These are phyloP conservation scores for Drosophila pandora DNA, from an alignment of 1,140 invertebrate genomes.

Conservation along the genomic window DNA sequence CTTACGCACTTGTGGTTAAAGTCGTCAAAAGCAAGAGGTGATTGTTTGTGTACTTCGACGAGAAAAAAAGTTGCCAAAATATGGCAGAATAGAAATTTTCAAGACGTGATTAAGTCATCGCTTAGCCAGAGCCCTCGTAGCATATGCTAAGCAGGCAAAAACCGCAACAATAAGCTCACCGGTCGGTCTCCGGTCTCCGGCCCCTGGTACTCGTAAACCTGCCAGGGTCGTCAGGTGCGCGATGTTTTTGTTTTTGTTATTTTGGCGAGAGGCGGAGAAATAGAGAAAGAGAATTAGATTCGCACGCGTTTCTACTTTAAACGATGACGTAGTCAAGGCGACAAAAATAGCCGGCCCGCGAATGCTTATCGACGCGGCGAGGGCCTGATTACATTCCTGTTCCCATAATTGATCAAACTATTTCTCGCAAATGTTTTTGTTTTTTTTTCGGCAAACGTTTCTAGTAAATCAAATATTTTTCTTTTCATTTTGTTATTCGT, in stretches of 20 bases:
- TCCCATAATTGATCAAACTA: constrained; percentile 75
- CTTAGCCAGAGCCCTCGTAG: constrained; percentile 16
- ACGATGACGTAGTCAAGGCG: constrained; percentile 61
- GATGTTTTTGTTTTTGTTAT: constrained; percentile 42
- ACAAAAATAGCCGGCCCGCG: constrained; percentile 39
- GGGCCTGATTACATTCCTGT: constrained; percentile 54
- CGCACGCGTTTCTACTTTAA: constrained; percentile 58
- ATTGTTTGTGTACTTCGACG: constrained; percentile 39
- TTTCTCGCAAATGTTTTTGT: constrained; percentile 6
- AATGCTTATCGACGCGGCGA: constrained; percentile 29
- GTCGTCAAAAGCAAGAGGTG: constrained; percentile 79
- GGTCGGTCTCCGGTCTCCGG: constrained; percentile 30
- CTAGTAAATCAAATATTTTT: constrained; percentile 1
- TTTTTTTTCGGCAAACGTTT: constrained; percentile 1
- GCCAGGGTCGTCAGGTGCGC: constrained; percentile 69
- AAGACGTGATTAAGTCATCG: constrained; percentile 74
- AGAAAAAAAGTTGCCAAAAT: not conserved
- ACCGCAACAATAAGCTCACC: constrained; percentile 34
- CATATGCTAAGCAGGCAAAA: constrained; percentile 61
- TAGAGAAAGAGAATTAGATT: constrained; percentile 24
- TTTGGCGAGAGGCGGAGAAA: constrained; percentile 2
- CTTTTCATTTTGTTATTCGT: not conserved
- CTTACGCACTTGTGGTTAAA: constrained; percentile 53
- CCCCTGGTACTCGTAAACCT: constrained; percentile 31
- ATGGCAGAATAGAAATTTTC: constrained; percentile 17